A percentile compares a stretch with the other conserved stretches of the same genome.
These are phyloP conservation scores for Ictidomys tridecemlineatus DNA, from an alignment of 2,113 vertebrate genomes.

Conservation along the genomic window DNA sequence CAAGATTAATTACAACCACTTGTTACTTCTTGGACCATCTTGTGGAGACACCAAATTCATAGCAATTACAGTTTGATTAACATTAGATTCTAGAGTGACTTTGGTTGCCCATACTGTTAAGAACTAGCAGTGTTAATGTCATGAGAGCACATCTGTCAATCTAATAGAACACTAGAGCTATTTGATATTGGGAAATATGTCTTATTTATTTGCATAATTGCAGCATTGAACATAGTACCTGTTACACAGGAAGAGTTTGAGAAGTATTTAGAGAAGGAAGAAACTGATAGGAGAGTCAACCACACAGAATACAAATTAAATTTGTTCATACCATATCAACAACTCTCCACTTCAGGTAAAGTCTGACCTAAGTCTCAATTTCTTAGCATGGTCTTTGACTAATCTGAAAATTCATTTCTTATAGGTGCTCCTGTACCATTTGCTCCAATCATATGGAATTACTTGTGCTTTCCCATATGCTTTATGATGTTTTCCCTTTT, in stretches of 20 bases:
- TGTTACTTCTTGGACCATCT: background rate
- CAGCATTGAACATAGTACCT: background rate
- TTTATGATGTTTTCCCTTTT: background rate
- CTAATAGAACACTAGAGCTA: background rate
- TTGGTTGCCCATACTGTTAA: background rate
- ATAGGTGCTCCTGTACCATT: background rate
- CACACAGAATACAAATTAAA: background rate
- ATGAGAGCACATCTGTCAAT: too few relatives aligned
- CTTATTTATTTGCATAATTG: background rate
- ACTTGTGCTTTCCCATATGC: background rate
- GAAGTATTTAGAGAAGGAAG: background rate
- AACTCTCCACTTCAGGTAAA: background rate
- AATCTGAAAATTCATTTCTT: background rate
- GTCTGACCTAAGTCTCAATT: background rate
- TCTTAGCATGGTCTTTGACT: background rate
- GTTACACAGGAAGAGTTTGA: background rate
- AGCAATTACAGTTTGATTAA: background rate
- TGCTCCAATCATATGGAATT: background rate
- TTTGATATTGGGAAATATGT: background rate
- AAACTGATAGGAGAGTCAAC: background rate
- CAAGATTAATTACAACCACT: background rate
- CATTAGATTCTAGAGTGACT: background rate
- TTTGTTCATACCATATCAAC: background rate
- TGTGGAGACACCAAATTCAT: background rate
- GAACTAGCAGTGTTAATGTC: background rate